Evolutionary conservation across 2,888 invertebrate species (phyloP).

Genomic region (Girardia tigrina): DNA sequence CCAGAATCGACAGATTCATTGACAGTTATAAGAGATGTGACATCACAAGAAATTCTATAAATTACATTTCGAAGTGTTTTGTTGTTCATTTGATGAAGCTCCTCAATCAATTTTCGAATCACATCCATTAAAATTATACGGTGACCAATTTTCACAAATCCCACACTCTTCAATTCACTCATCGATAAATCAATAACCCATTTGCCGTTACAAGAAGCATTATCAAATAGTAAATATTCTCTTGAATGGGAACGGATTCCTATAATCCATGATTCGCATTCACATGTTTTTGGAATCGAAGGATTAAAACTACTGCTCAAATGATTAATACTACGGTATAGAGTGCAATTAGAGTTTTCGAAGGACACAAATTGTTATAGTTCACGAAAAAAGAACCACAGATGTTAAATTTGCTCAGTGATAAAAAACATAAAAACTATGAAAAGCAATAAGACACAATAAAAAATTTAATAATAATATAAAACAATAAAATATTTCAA

Average conservation of each 20-base stretch:
- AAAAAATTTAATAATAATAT: no score
- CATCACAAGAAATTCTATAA: slow-evolving; percentile 1
- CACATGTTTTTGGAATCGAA: no score
- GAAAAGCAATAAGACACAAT: no score
- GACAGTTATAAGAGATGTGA: not conserved
- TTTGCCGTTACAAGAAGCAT: not conserved
- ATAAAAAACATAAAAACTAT: no score
- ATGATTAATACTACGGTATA: no score
- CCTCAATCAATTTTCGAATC: not conserved
- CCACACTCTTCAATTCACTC: not conserved
- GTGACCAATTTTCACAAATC: not conserved
- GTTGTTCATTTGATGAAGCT: slow-evolving; percentile 13
- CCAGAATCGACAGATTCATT: not conserved
- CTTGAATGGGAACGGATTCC: not conserved
- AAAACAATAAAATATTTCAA: no score
- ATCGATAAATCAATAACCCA: not conserved
- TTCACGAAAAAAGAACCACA: no score
- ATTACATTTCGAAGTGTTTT: not conserved
- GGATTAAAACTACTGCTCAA: no score
- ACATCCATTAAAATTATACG: not conserved
- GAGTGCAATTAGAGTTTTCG: no score
- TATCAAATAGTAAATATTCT: not conserved
- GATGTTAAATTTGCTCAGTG: no score
- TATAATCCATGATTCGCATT: no score
- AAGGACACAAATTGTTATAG: no score